These are phyloP conservation scores for Melanostoma mellinum DNA, from an alignment of 2,888 invertebrate genomes.

Conservation along the genomic window DNA sequence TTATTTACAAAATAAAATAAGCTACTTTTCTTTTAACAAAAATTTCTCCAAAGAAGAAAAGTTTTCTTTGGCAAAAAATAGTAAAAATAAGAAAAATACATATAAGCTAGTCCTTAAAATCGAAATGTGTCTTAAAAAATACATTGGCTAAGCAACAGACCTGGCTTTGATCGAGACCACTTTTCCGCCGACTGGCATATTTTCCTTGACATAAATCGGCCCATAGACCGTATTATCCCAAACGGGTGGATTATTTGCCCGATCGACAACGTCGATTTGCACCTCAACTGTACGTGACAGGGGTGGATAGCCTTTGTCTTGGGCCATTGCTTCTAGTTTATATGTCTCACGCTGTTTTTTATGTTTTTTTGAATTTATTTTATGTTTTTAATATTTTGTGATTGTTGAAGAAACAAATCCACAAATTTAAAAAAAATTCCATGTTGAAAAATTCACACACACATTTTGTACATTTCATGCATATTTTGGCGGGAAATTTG, in stretches of 20 bases:
- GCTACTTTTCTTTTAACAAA: slow-evolving; percentile 24
- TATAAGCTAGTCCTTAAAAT: no score
- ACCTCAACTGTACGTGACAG: slow-evolving; percentile 98
- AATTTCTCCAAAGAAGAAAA: slow-evolving; percentile 4
- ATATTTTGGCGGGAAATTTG: slow-evolving; percentile 32
- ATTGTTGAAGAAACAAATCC: slow-evolving; percentile 14
- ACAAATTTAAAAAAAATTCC: slow-evolving; percentile 40
- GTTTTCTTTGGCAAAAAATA: no score
- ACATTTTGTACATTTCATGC: slow-evolving; percentile 47
- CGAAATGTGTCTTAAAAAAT: slow-evolving; percentile 4
- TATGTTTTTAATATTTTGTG: slow-evolving; percentile 59
- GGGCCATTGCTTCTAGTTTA: slow-evolving; percentile 98
- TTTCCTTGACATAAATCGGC: slow-evolving; percentile 98
- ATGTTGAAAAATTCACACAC: slow-evolving; percentile 48
- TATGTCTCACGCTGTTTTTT: slow-evolving; percentile 93
- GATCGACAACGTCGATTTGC: slow-evolving; percentile 98
- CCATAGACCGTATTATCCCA: slow-evolving; percentile 98
- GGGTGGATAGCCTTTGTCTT: slow-evolving; percentile 98
- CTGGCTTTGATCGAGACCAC: slow-evolving; percentile 99
- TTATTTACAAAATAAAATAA: slow-evolving; percentile 37
- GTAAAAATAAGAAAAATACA: no score
- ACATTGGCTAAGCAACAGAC: slow-evolving; percentile 86
- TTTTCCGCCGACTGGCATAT: slow-evolving; percentile 98
- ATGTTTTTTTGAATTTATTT: slow-evolving; percentile 22
- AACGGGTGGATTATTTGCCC: slow-evolving; percentile 98